phyloP scores from a whole-genome alignment of 92 coral and sea anemone genomes.

The Muricea muricata region DNA sequence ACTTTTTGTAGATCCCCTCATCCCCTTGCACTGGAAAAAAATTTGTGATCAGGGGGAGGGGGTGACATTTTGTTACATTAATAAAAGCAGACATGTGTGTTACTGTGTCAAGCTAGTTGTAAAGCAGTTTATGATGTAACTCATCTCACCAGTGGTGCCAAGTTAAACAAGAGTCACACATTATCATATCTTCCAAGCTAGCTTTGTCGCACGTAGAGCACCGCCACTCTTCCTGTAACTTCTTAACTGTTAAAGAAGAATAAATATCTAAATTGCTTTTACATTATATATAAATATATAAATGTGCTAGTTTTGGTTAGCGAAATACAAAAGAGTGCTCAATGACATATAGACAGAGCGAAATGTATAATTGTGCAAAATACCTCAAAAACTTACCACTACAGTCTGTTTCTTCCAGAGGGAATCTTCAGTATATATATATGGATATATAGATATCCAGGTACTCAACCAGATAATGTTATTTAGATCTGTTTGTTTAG shows the following conservation, averaged over 20 bases:
- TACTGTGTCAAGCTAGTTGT: background rate
- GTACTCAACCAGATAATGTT: background rate
- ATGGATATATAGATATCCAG: no score
- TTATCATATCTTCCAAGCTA: background rate
- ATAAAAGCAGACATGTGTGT: background rate
- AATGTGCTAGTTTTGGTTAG: no score
- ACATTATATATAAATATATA: background rate
- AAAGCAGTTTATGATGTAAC: background rate
- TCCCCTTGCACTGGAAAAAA: no score
- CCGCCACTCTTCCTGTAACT: conserved; percentile 18
- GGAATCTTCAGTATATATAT: no score
- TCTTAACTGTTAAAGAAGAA: background rate
- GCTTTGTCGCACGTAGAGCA: conserved; percentile 5
- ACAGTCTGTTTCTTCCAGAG: no score
- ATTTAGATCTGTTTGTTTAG: background rate
- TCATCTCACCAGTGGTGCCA: conserved; percentile 29
- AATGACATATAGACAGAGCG: no score
- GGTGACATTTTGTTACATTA: no score
- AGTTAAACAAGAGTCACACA: no score
- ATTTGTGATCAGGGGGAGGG: no score
- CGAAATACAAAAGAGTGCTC: no score
- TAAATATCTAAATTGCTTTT: background rate
- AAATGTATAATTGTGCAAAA: no score
- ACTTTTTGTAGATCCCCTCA: background rate
- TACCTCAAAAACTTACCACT: no score